Percentiles rank a stretch among this genome's conserved stretches.
Evolutionary conservation across 2,113 vertebrate species (phyloP).

Genomic region (Romanogobio albipinnatus): DNA sequence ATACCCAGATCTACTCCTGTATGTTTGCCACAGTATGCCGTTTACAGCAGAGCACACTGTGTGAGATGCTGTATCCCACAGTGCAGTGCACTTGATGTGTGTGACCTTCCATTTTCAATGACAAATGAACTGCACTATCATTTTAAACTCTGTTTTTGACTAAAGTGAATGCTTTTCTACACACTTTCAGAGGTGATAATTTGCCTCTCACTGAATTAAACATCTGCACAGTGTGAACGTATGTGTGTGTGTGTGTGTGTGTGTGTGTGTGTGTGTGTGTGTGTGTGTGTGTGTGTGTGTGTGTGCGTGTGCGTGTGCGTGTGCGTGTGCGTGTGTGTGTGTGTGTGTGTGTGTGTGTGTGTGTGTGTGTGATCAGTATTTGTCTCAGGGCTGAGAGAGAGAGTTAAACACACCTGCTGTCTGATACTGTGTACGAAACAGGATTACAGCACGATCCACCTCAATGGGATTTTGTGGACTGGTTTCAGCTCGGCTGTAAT

Average conservation of each 20-base stretch:
- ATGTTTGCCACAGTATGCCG: not conserved
- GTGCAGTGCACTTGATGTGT: not conserved
- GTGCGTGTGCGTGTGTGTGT: not conserved
- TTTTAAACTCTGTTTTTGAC: not conserved
- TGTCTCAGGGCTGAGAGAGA: not conserved
- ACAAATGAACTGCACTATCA: not conserved
- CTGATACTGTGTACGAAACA: not conserved
- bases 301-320: not conserved
- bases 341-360: not conserved
- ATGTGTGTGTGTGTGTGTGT: not conserved
- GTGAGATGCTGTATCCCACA: slow-evolving; percentile 1
- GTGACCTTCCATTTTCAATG: not conserved
- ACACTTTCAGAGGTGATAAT: not conserved
- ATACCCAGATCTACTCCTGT: not conserved
- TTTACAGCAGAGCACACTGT: not conserved
- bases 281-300: not conserved
- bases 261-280: not conserved
- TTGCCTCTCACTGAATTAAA: not conserved
- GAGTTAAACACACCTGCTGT: not conserved
- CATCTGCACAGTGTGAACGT: not conserved
- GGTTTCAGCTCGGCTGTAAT: not conserved
- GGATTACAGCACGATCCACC: not conserved
- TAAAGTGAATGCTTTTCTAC: not conserved
- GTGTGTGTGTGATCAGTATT: not conserved
- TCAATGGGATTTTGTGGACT: slow-evolving; percentile 1